Conservation (phyloP, 1,140 invertebrate genomes). For the Drosophila nasuta region DNA sequence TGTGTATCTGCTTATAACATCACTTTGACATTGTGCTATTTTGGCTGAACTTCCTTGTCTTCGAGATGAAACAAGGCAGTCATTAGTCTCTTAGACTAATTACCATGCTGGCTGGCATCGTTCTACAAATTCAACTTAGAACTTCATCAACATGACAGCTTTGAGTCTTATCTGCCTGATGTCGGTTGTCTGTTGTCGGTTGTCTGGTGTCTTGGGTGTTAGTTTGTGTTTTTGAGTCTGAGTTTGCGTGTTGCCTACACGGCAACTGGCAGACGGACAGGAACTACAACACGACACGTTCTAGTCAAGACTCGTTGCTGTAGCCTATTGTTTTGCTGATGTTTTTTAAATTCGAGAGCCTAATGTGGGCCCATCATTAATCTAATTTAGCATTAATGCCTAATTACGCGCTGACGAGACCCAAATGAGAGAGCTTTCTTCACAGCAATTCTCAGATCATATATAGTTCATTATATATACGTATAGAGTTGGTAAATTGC, state of each 20-base stretch:
- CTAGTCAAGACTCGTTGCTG: slow-evolving; percentile 8
- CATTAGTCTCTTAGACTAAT: slow-evolving; percentile 74
- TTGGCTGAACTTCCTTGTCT: slow-evolving; percentile 41
- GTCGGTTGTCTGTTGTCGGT: slow-evolving; percentile 1
- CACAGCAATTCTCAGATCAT: background rate
- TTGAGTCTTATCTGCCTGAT: slow-evolving; percentile 31
- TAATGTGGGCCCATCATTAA: slow-evolving; percentile 73
- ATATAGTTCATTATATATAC: background rate
- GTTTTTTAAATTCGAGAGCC: slow-evolving; percentile 8
- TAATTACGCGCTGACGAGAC: slow-evolving; percentile 54
- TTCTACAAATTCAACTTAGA: slow-evolving; percentile 66
- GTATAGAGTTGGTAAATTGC: slow-evolving; percentile 21
- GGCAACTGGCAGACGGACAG: slow-evolving; percentile 31
- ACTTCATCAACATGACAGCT: slow-evolving; percentile 55
- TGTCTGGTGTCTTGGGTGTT: slow-evolving; percentile 12
- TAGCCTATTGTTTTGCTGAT: slow-evolving; percentile 3
- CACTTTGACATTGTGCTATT: slow-evolving; percentile 55
- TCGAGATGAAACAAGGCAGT: slow-evolving; percentile 48
- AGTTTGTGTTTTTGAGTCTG: slow-evolving; percentile 13
- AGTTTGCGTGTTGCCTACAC: slow-evolving; percentile 51
- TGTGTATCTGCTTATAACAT: slow-evolving; percentile 29
- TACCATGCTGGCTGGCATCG: slow-evolving; percentile 55
- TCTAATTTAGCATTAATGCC: slow-evolving; percentile 76
- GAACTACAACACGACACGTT: slow-evolving; percentile 31
- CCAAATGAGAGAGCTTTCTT: slow-evolving; percentile 33